A percentile compares a stretch with the other conserved stretches of the same genome.
phyloP scores from a whole-genome alignment of 2,888 invertebrate species.

The Maniola hyperantus region DNA sequence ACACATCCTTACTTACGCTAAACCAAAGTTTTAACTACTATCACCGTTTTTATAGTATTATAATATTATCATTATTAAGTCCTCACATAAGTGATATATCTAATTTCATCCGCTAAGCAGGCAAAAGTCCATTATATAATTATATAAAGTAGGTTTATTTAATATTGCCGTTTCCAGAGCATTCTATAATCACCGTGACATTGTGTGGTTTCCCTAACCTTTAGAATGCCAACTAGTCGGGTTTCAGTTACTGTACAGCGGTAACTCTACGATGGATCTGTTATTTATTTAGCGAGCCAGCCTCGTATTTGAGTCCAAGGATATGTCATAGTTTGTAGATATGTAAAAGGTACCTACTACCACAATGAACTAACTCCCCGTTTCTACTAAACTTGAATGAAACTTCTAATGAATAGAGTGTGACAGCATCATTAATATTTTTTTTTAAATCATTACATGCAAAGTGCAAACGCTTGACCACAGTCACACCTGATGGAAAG shows the following conservation, averaged over 20 bases:
- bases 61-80: background rate
- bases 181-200: conserved; percentile 31
- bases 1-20: too few relatives aligned
- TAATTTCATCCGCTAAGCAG: conserved; percentile 19
- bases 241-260: conserved; percentile 24
- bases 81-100: background rate
- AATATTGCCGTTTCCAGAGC: conserved; percentile 19
- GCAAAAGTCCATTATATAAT: conserved; percentile 15
- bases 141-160: conserved; percentile 27
- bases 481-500: too few relatives aligned
- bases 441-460: too few relatives aligned
- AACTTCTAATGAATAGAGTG: too few relatives aligned
- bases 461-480: too few relatives aligned
- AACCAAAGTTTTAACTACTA: too few relatives aligned
- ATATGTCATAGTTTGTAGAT: background rate
- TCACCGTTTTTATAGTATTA: background rate
- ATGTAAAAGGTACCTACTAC: background rate
- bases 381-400: too few relatives aligned
- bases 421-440: too few relatives aligned
- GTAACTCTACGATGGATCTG: conserved; percentile 5
- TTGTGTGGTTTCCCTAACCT: conserved; percentile 36
- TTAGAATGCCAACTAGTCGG: conserved; percentile 27
- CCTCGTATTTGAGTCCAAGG: background rate
- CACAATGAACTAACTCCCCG: too few relatives aligned
- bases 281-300: conserved; percentile 11